Base-by-base conservation (phyloP, 2,113 vertebrate genomes). In the Catharus minimus region DNA sequence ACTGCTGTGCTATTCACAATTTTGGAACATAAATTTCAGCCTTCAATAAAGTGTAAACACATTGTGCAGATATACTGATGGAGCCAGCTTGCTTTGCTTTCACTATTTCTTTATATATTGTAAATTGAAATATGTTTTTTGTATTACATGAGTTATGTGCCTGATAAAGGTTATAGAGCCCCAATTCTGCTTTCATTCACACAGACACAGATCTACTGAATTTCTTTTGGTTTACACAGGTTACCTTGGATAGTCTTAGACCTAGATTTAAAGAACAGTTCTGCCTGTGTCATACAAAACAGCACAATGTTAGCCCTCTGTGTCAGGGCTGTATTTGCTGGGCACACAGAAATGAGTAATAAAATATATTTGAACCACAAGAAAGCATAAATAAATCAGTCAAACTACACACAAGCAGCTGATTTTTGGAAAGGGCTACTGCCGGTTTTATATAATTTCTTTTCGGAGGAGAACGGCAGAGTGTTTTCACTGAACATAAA, bases 401-500 rank as follows among this genome's bases (percentile, higher is more conserved):
- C 23, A 53, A 61, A 60, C 49, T 92, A 16, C 33, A 76, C 43
- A 50, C 23, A 62, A 27, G 52, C 88, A 88, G 61, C 53, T 88
- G 88, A 90, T 94, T 57, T 81, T 75, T 82, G 86, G 80, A 88
- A 83, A 75, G 57, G 53, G 32, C 55, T 61, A n/a, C 61, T 94
- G 61, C 62, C 0, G 0, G 69, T 94, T 95, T 82, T 61, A 21
- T 55, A 43, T 66, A 82, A 94, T 95, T 86, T 30, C 69, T 92
- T 95, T 93, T 92, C 11, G 27, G 77, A 88, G 73, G 52, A 92
- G 86, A 95, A 76, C 73, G 46, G 44, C 39, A 20, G 57, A 78
- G 58, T 76, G 50, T 82, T 93, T 95, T 84, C 81, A 65, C 26
- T 75, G 58, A 92, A 41, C 73, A 44, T 72, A 94, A 92, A 94